Conservation (phyloP, 2,888 invertebrate species). For the Anorthoa munda region DNA sequence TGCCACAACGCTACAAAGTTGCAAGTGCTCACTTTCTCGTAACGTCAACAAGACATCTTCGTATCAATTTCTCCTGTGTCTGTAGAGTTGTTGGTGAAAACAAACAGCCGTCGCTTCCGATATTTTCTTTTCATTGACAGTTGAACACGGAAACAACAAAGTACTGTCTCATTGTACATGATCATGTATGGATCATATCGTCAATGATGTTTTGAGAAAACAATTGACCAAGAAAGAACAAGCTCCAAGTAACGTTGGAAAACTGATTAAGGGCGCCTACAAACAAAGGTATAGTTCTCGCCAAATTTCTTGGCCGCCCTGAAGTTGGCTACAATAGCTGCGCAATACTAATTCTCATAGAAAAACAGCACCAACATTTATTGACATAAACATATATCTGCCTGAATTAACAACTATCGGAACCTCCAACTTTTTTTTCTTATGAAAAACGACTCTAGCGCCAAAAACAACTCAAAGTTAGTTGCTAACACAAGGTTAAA, state of each 20-base stretch:
- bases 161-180: slow-evolving; percentile 14
- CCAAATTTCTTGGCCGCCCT: too few relatives aligned
- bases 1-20: not conserved
- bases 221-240: not conserved
- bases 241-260: not conserved
- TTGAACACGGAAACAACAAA: slow-evolving; percentile 28
- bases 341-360: too few relatives aligned
- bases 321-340: too few relatives aligned
- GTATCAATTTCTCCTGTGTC: slow-evolving; percentile 26
- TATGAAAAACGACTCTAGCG: too few relatives aligned
- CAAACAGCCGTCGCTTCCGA: slow-evolving; percentile 30
- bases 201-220: not conserved
- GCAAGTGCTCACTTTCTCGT: slow-evolving; percentile 24
- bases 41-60: slow-evolving; percentile 13
- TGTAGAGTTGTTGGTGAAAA: slow-evolving; percentile 31
- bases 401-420: too few relatives aligned
- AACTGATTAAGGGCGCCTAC: too few relatives aligned
- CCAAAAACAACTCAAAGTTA: too few relatives aligned
- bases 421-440: too few relatives aligned
- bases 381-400: too few relatives aligned
- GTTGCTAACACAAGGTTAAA: too few relatives aligned
- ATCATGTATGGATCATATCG: not conserved
- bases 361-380: too few relatives aligned
- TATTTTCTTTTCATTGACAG: slow-evolving; percentile 39
- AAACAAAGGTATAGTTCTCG: too few relatives aligned